Percentiles rank a stretch among this genome's conserved stretches.
phyloP scores from a whole-genome alignment of 2,113 vertebrate genomes.

The Pycnonotus jocosus region DNA sequence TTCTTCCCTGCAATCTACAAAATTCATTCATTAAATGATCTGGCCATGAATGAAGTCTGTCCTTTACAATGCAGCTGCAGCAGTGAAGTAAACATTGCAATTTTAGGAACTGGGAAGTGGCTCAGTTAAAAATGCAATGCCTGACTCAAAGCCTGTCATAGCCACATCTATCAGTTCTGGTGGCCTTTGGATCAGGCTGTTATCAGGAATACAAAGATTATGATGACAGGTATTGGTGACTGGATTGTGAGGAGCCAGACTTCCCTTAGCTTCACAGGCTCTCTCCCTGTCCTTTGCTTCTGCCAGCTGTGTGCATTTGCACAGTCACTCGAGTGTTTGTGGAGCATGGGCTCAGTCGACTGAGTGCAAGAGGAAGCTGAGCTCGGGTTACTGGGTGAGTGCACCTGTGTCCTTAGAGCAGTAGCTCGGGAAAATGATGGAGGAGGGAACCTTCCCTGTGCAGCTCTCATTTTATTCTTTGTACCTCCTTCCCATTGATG shows the following conservation, averaged over 20 bases:
- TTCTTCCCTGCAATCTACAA: not conserved
- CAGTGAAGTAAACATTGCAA: fast-evolving
- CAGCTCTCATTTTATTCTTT: not conserved
- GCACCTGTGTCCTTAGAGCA: not conserved
- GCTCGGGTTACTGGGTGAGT: not conserved
- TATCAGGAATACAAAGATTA: not conserved
- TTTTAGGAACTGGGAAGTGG: not conserved
- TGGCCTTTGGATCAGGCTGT: not conserved
- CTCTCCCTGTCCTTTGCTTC: not conserved
- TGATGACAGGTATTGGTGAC: not conserved
- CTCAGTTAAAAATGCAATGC: not conserved
- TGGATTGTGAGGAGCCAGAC: not conserved
- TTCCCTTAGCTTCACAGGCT: not conserved
- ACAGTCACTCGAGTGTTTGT: not conserved
- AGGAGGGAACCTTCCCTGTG: conserved; percentile 4
- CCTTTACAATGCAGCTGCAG: not conserved
- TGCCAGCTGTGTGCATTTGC: not conserved
- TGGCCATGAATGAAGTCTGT: not conserved
- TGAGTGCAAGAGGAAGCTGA: not conserved
- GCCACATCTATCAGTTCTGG: not conserved
- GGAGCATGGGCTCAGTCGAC: not conserved
- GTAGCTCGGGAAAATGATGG: not conserved
- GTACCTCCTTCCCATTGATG: conserved; percentile 1
- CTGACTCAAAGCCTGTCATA: not conserved
- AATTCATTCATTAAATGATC: not conserved